These are phyloP conservation scores for Sceloporus tristichus DNA, from an alignment of 2,113 vertebrate species.

Conservation along the genomic window DNA sequence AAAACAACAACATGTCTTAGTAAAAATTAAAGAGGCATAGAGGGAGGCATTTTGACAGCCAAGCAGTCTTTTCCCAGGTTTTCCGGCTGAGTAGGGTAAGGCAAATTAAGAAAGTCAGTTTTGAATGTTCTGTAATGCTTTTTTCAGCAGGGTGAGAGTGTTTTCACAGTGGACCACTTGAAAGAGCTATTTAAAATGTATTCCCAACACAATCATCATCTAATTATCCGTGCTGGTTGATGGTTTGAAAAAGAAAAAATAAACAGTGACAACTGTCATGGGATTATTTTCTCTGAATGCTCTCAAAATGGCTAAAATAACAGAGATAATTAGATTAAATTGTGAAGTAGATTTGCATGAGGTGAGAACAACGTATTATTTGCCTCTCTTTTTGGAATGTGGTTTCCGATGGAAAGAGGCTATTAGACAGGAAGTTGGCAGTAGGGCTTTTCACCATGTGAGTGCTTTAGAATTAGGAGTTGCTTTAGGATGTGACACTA, in stretches of 20 bases:
- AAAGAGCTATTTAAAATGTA: slow-evolving; percentile 44
- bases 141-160: slow-evolving; percentile 15
- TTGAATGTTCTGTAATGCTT: slow-evolving; percentile 21
- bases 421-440: slow-evolving; percentile 31
- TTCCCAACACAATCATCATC: slow-evolving; percentile 38
- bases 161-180: slow-evolving; percentile 36
- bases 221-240: slow-evolving; percentile 43
- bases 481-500: slow-evolving; percentile 38
- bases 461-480: slow-evolving; percentile 45
- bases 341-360: slow-evolving; percentile 55
- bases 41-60: slow-evolving; percentile 12
- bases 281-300: slow-evolving; percentile 56
- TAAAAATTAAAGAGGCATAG: slow-evolving; percentile 20
- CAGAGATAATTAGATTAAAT: slow-evolving; percentile 64
- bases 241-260: slow-evolving; percentile 31
- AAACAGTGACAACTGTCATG: slow-evolving; percentile 43
- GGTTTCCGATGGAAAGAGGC: slow-evolving; percentile 52
- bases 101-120: slow-evolving; percentile 1
- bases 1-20: slow-evolving; percentile 10
- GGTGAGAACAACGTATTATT: slow-evolving; percentile 52
- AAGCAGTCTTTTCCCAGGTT: neutral
- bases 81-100: slow-evolving; percentile 34
- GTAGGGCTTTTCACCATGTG: slow-evolving; percentile 24
- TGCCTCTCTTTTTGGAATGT: slow-evolving; percentile 10
- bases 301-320: slow-evolving; percentile 62